Conservation (phyloP, 2,888 invertebrate genomes). For the Dione juno region DNA sequence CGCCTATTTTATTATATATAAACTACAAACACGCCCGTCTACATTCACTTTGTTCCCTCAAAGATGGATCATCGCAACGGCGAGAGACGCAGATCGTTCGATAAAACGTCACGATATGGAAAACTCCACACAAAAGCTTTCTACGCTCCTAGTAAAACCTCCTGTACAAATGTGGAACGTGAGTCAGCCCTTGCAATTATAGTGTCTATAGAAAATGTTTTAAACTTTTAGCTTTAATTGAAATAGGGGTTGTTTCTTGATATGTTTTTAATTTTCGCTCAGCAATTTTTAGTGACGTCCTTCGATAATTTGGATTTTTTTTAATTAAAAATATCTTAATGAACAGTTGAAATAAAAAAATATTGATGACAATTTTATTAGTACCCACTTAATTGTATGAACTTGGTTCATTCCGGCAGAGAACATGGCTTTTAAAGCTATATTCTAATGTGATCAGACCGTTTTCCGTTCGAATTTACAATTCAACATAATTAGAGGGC, state of each 20-base stretch:
- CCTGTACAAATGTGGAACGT: conserved; percentile 32
- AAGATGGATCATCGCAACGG: conserved; percentile 78
- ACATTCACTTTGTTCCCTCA: conserved; percentile 53
- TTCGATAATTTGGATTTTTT: neutral
- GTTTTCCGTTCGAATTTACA: no score
- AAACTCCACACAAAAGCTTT: conserved; percentile 60
- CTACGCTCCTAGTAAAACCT: conserved; percentile 34
- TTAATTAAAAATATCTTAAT: neutral
- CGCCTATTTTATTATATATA: no score
- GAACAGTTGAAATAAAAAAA: no score
- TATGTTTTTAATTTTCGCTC: conserved; percentile 14
- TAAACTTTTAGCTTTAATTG: conserved; percentile 17
- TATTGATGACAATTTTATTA: no score
- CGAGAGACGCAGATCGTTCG: conserved; percentile 68
- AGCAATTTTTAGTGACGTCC: conserved; percentile 9
- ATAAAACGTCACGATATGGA: conserved; percentile 76
- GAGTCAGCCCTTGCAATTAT: conserved; percentile 37
- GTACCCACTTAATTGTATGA: no score
- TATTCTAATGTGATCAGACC: no score
- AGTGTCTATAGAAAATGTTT: conserved; percentile 20
- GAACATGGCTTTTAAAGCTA: no score
- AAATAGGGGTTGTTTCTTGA: conserved; percentile 17
- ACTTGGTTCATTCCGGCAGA: no score
- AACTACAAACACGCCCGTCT: conserved; percentile 54
- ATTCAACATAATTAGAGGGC: no score